Evolutionary conservation across 1,140 invertebrate species (phyloP), one percentile per base, ranked within the genome.

Genomic region (Drosophila teissieri): DNA sequence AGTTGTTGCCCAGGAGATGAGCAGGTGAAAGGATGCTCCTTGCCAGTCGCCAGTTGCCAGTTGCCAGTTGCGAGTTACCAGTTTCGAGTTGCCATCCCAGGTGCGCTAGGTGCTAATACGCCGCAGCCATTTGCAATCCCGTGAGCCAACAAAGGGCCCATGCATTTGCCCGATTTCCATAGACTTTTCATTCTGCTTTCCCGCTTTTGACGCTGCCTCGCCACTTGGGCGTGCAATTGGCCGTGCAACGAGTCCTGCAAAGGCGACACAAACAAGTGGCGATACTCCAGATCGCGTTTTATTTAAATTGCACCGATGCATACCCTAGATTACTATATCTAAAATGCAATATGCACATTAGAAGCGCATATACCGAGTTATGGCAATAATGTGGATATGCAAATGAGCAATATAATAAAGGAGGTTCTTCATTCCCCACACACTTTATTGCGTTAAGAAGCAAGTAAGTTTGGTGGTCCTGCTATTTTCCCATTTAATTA

Each of bases 221-320:
- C 45, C 77, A 80, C 85, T 89, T 90, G 64, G 62, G 45, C 65
- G 45, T 78, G 77, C 85, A 89, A 89, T 80, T 89, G 84, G 84
- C 58, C 85, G 61, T 90, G 80, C 72, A 67, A 80, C 65, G 67
- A 77, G 78, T 69, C 54, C 58, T 64, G 73, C 57, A 78, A 48
- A 58, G 61, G 55, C 55, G 61, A 44, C 64, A 63, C 52, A 58
- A 77, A 54, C 57, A 51, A 52, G 11, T 22, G 44, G 31, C 17
- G 6, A 34, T 3, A 27, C n/a, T 8, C 11, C n/a, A 0, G 6
- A 6, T 3, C 11, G 11, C 14, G 12, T 39, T 39, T 3, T 6
- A 19, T 3, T 8, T 2, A 1, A 19, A 19, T 31, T 7, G 3
- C 17, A 34, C 17, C 12, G 4, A 2, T 8, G 10, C 4, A 22